These are phyloP conservation scores for Micronycteris hirsuta DNA, from an alignment of 2,113 vertebrate genomes.

Conservation along the genomic window DNA sequence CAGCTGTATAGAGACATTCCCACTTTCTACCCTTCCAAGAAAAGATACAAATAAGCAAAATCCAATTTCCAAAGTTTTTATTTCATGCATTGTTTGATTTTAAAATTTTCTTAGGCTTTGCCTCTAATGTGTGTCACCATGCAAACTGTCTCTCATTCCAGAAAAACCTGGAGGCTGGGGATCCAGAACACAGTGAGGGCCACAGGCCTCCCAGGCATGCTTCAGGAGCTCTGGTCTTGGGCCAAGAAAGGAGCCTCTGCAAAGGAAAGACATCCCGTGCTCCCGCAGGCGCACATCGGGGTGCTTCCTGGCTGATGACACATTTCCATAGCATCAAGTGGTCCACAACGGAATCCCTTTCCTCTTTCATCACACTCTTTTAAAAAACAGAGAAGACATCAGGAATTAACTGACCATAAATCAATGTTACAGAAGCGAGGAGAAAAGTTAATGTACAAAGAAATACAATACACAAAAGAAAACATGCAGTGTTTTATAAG, in stretches of 20 bases:
- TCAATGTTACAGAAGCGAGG: neutral
- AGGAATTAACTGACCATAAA: neutral
- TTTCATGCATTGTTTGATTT: neutral
- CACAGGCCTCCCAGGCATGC: neutral
- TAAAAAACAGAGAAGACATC: neutral
- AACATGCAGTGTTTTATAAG: neutral
- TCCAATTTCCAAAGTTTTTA: neutral
- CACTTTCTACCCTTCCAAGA: neutral
- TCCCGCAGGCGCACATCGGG: neutral
- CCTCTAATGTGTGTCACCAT: neutral
- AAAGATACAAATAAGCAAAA: neutral
- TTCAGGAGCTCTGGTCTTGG: neutral
- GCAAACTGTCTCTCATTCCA: neutral
- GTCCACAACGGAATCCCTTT: neutral
- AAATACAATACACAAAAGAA: conserved; percentile 4
- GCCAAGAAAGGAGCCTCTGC: neutral
- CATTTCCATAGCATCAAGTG: neutral
- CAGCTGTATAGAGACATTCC: neutral
- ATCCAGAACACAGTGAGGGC: neutral
- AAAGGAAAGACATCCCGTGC: fast-evolving
- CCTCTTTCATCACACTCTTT: neutral
- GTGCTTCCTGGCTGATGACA: neutral
- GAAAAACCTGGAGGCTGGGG: neutral
- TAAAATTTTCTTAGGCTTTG: neutral
- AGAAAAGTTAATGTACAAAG: neutral